Evolutionary conservation across 2,113 vertebrate species (phyloP), one percentile per base, ranked within the genome.

Genomic region (Climacteris rufus): DNA sequence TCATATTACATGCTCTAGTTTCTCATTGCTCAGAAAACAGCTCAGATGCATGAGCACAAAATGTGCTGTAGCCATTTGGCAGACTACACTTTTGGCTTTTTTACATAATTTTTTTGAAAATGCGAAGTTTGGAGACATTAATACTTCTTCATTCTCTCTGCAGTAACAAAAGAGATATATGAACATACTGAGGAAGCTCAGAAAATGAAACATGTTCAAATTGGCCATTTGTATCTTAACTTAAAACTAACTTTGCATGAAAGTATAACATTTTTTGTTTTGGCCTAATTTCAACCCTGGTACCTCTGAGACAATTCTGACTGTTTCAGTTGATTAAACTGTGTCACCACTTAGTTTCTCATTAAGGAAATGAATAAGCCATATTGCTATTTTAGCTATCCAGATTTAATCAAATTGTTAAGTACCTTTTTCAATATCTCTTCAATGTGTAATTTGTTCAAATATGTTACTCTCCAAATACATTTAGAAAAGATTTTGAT

Each of bases 351-450:
- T 93, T 91, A 84, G 39, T 90, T 87, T 89, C 47, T 79, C 45
- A 69, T 80, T 72, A 94, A 92, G 57, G 37, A 72, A 83, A 85
- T 87, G 40, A 92, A 80, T 72, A 91, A 89, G 37, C 63, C 40
- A 33, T 80, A 71, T 45, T 76, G 40, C 33, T 84, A 74, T 59
- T 79, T 72, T 47, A 49, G 50, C 70, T 90, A 64, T 68, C 56
- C 71, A 91, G 68, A 91, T 89, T 87, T 90, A 96, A 95, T 96
- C 61, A 53, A 87, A 77, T 37, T 83, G 24, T 72, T 92, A 90
- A 89, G 53, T 91, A 85, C 25, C 7, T 91, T 97, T 91, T 60
- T 83, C 89, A 91, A 92, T 96, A 83, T 96, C 91, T 70, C 76
- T 82, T 94, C 64, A 72, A 8, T 83, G 50, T 78, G 21, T 68